Evolutionary conservation across 2,888 invertebrate genomes (phyloP).

Genomic region (Orgyia antiqua): DNA sequence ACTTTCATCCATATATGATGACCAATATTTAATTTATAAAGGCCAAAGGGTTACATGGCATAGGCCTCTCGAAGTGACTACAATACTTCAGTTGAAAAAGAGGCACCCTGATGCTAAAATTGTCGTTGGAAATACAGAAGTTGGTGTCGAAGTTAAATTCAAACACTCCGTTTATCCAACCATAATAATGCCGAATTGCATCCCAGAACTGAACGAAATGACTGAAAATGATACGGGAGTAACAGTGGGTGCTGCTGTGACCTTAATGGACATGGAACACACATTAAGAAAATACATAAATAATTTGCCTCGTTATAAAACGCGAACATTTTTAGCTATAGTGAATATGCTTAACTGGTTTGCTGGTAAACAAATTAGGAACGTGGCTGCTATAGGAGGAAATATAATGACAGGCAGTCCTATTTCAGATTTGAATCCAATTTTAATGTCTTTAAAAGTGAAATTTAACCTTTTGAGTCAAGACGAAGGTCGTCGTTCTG

Average conservation of each 20-base stretch:
- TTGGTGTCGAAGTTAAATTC: conserved; percentile 91
- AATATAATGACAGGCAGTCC: conserved; percentile 98
- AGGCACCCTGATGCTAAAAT: conserved; percentile 83
- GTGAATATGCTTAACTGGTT: conserved; percentile 95
- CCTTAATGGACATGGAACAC: conserved; percentile 86
- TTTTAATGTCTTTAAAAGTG: conserved; percentile 90
- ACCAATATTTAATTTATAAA: conserved; percentile 66
- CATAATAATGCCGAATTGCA: conserved; percentile 90
- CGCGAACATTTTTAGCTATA: conserved; percentile 83
- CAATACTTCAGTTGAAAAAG: conserved; percentile 82
- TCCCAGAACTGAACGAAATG: conserved; percentile 86
- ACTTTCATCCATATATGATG: conserved; percentile 77
- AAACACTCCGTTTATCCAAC: conserved; percentile 86
- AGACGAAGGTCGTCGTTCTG: conserved; percentile 71
- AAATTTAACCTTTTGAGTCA: conserved; percentile 82
- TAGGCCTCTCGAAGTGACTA: conserved; percentile 79
- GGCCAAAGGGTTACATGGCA: conserved; percentile 82
- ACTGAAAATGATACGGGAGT: conserved; percentile 77
- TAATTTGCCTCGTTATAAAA: conserved; percentile 76
- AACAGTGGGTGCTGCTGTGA: conserved; percentile 88
- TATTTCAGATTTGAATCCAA: conserved; percentile 96
- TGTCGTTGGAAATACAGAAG: conserved; percentile 90
- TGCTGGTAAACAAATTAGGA: conserved; percentile 96
- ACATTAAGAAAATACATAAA: conserved; percentile 80
- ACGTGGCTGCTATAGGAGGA: conserved; percentile 95